Evolutionary conservation across 2,888 invertebrate genomes (phyloP).

Genomic region (Spodoptera picta): DNA sequence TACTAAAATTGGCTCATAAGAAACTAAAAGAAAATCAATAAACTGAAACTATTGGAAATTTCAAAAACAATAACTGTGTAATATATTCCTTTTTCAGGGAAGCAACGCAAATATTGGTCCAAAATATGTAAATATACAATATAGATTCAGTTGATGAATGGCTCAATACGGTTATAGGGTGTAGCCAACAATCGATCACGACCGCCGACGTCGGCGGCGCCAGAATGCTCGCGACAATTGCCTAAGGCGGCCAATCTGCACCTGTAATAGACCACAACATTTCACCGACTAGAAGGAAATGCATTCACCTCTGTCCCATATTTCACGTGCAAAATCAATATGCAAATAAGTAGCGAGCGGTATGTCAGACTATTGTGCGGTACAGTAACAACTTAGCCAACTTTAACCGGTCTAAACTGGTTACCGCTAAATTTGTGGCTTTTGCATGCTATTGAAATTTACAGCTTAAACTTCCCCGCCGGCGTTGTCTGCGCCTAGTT

Average conservation of each 20-base stretch:
- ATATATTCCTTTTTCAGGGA: no score
- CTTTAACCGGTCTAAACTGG: conserved; percentile 70
- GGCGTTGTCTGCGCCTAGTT: conserved; percentile 67
- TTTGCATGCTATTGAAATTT: conserved; percentile 86
- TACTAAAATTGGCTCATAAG: no score
- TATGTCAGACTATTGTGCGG: conserved; percentile 69
- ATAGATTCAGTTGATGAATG: conserved; percentile 26
- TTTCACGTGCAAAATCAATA: conserved; percentile 72
- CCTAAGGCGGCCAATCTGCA: conserved; percentile 42
- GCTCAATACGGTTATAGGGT: conserved; percentile 23
- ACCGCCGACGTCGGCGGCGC: conserved; percentile 27
- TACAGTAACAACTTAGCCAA: conserved; percentile 74
- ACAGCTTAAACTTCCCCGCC: conserved; percentile 80
- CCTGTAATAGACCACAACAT: conserved; percentile 47
- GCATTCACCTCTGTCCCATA: conserved; percentile 59
- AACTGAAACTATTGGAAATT: no score
- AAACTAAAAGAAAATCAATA: no score
- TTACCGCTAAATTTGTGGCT: conserved; percentile 80
- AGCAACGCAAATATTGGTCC: background rate
- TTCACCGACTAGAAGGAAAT: conserved; percentile 49
- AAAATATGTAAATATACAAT: background rate
- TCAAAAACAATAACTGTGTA: no score
- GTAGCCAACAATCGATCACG: conserved; percentile 36
- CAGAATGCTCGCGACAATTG: conserved; percentile 42
- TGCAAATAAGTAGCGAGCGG: conserved; percentile 74